phyloP scores from a whole-genome alignment of 2,113 vertebrate species.

The Laticauda colubrina region DNA sequence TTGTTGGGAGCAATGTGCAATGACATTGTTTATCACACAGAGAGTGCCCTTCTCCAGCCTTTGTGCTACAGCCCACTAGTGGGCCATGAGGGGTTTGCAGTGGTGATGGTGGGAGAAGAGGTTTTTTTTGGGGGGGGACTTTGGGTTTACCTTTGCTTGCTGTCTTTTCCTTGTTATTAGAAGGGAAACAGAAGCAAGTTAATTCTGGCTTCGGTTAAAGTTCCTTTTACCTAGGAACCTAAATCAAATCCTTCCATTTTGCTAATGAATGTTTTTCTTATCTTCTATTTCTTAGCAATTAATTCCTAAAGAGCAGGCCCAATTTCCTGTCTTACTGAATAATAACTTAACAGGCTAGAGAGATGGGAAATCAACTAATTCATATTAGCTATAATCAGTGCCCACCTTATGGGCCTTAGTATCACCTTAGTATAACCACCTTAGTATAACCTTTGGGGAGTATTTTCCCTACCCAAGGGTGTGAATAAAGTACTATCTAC shows the following conservation, averaged over 20 bases:
- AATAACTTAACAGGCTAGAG: neutral
- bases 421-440: no score
- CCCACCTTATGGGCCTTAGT: neutral
- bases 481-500: neutral
- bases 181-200: neutral
- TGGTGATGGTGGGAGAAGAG: neutral
- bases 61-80: no score
- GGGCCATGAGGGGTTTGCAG: no score
- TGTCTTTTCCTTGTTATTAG: neutral
- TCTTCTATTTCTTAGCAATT: neutral
- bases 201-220: neutral
- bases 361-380: neutral
- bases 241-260: neutral
- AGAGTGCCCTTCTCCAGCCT: neutral
- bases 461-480: neutral
- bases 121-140: no score
- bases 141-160: neutral
- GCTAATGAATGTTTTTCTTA: neutral
- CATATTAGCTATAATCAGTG: neutral
- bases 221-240: neutral
- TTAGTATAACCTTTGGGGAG: neutral
- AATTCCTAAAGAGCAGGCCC: neutral
- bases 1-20: no score
- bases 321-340: neutral
- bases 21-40: neutral